These are phyloP conservation scores for Himalopsyche japonica DNA, from an alignment of 2,888 invertebrate species.

Conservation along the genomic window DNA sequence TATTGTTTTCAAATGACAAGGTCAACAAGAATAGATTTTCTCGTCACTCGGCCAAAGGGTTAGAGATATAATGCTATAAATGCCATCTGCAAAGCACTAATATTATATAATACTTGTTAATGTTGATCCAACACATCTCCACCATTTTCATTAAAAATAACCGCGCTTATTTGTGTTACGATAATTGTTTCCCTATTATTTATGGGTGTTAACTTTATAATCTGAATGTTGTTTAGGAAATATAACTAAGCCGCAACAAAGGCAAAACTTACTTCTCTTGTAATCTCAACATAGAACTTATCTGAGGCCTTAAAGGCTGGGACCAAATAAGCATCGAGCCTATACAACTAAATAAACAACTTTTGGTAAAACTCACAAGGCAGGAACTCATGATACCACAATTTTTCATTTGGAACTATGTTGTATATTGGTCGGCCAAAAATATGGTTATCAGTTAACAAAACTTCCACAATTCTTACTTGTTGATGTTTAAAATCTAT, in stretches of 20 bases:
- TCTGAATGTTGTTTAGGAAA: slow-evolving; percentile 12
- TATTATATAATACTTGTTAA: not conserved
- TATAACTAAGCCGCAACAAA: slow-evolving; percentile 17
- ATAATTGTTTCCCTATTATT: slow-evolving; percentile 26
- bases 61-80: too few species aligned
- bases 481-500: too few species aligned
- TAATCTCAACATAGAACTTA: slow-evolving; percentile 8
- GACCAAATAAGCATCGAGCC: not conserved
- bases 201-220: slow-evolving; percentile 19
- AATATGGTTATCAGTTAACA: too few species aligned
- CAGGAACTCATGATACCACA: not conserved
- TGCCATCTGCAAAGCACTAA: not conserved
- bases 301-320: not conserved
- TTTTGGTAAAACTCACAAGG: not conserved
- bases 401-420: too few species aligned
- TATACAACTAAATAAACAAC: not conserved
- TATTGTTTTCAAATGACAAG: too few species aligned
- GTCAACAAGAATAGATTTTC: too few species aligned
- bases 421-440: too few species aligned
- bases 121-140: not conserved
- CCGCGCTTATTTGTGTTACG: not conserved
- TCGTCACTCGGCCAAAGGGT: too few species aligned
- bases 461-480: too few species aligned
- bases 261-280: slow-evolving; percentile 14
- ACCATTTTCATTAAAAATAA: not conserved